Percentiles rank a stretch among this genome's conserved stretches.
These are phyloP conservation scores for Leucoraja ocellata DNA, from an alignment of 2,797 vertebrate species.

Conservation along the genomic window DNA sequence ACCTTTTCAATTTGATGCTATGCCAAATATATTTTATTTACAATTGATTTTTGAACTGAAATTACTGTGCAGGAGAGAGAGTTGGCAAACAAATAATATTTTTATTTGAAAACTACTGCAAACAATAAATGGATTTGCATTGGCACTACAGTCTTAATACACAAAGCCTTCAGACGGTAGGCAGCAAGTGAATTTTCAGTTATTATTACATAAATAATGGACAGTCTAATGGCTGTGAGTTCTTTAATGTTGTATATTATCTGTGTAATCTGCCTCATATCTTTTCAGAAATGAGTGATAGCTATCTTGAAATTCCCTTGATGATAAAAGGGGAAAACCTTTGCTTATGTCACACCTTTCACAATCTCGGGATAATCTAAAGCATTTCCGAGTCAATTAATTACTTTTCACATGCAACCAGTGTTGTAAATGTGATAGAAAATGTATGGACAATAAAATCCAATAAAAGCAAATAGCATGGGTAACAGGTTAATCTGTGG, in stretches of 20 bases:
- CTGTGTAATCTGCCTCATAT: background rate
- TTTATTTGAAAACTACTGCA: background rate
- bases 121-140: background rate
- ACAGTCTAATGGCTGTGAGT: background rate
- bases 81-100: background rate
- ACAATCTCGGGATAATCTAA: background rate
- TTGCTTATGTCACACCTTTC: background rate
- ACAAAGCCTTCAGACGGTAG: background rate
- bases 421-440: background rate
- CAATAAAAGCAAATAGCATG: background rate
- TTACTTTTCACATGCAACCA: background rate
- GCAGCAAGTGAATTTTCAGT: background rate
- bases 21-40: background rate
- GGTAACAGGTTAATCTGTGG: background rate
- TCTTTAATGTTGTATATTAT: background rate
- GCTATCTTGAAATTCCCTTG: slow-evolving; percentile 3
- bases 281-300: background rate
- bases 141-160: background rate
- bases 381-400: background rate
- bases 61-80: background rate
- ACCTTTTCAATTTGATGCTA: background rate
- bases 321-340: background rate
- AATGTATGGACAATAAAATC: background rate
- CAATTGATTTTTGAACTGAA: background rate
- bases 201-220: background rate